Evolutionary conservation across 2,113 vertebrate genomes (phyloP), one percentile per base, ranked within the genome.

Genomic region (Romanogobio albipinnatus): DNA sequence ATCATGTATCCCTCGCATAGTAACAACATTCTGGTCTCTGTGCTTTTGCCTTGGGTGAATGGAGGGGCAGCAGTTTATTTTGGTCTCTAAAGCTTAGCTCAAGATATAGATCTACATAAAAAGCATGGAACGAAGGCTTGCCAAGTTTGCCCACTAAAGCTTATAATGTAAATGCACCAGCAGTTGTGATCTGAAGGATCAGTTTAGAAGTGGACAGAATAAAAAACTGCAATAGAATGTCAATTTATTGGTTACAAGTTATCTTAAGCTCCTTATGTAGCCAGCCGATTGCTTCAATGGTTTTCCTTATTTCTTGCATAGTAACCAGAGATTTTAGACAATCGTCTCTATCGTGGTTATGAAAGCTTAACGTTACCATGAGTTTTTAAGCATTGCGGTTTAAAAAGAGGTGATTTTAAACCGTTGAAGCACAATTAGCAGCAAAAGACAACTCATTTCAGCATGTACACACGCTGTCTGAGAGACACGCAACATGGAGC

Each of bases 11-110:
- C 87, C 87, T 89, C 82, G 88, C 85, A 90, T 87, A 85, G 82
- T 56, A 86, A 87, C 85, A 49, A 83, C 78, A 89, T 79, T 88
- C 86, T 92, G 89, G 91, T 91, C 90, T 91, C 84, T 84, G 86
- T 89, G 88, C 89, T 90, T 84, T 89, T 91, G 84, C 90, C 86
- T 92, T 91, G 64, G 47, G 81, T 82, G 66, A 82, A 45, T 14
- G 1, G 22, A 71, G 33, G 81, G 81, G 64, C 81, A 73, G 81
- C 29, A 56, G 51, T 71, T 82, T 82, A 81, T 82, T 82, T 82
- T 56, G 51, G 66, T 82, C 81, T 82, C 49, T 53, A 43, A 82
- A 71, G 47, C 66, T 22, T 24, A 56, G 64, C 81, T 71, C 47
- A 82, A 70, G 45, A 78, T 33, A 61, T 59, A 78, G 17, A 59